phyloP scores from a whole-genome alignment of 2,113 vertebrate species.

The Xyrauchen texanus region DNA sequence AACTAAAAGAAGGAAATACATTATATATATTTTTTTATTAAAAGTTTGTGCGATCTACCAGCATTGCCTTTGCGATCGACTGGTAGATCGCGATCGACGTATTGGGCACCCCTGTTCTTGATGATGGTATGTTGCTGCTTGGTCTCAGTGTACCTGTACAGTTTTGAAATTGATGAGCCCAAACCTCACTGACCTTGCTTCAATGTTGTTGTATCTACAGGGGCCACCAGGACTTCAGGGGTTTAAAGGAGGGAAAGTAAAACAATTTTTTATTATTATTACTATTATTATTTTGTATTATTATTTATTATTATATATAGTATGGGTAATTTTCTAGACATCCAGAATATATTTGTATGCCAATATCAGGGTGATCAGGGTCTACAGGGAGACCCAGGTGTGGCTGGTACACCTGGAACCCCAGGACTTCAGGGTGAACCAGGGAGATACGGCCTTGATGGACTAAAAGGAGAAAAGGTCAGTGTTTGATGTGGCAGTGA shows the following conservation, averaged over 20 bases:
- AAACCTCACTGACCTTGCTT: constrained; percentile 4
- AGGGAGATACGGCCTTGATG: constrained; percentile 75
- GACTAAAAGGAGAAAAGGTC: constrained; percentile 93
- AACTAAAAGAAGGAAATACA: no score
- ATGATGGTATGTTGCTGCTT: no score
- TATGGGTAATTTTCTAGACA: no score
- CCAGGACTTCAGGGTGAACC: constrained; percentile 82
- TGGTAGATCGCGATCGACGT: no score
- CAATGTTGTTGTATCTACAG: constrained; percentile 63
- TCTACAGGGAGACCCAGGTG: constrained; percentile 78
- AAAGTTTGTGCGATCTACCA: no score
- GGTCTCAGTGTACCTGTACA: neutral
- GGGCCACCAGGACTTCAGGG: constrained; percentile 79
- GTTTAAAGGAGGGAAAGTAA: constrained; percentile 86
- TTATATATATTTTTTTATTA: no score
- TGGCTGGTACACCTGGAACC: constrained; percentile 70
- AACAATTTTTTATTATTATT: constrained; percentile 40
- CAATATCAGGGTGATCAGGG: constrained; percentile 82
- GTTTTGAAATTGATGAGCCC: neutral
- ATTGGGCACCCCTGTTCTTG: no score
- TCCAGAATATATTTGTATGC: no score
- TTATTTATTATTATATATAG: no score
- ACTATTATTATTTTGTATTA: no score
- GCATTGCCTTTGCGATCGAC: no score
- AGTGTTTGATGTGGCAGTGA: neutral